Evolutionary conservation across 2,113 vertebrate genomes (phyloP), one percentile per base, ranked within the genome.

Genomic region (Triplophysa rosa): DNA sequence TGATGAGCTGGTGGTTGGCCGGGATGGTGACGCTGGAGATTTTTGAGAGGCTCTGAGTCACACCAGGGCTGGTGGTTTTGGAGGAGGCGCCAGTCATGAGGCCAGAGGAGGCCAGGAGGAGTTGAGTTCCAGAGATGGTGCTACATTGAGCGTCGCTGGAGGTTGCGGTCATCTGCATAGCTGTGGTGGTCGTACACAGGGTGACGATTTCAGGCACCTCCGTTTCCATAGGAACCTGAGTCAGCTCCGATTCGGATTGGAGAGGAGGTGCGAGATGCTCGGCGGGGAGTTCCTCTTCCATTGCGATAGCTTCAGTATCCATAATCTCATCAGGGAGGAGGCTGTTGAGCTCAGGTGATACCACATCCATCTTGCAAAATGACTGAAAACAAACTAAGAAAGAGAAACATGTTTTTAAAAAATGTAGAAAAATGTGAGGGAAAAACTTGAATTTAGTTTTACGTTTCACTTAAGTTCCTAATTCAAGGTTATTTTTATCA

Each of bases 261-360:
- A 90, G 93, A 0, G 87, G 85, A 0, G 92, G 85, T 72, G 93
- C 85, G 23, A 92, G 91, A 0, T 94, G 88, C 85, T 96, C 95
- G 2, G 95, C 92, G 79, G 93, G 92, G 83, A 95, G 94, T 2
- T 97, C 92, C 78, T 97, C 96, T 84, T 96, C 95, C 80, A 96
- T 91, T 2, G 93, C 91, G 78, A 95, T 93, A 75, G 93, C 87
- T 90, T 93, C 95, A 0, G 96, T 97, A 83, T 98, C 98, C 98
- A 99, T 99, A 88, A 99, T 99, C 86, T 99, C 98, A 89, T 99
- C 98, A 40, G 98, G 98, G 80, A 99, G 97, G 90, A 98, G 93
- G 87, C 94, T 98, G 94, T 96, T 98, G 86, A 98, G 93, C 89
- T 99, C 98, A 26, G 98, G 95, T 65, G 98, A 96, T 85, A 98